Evolutionary conservation across 2,113 vertebrate species (phyloP).

Genomic region (Gnathochromis pfefferi): DNA sequence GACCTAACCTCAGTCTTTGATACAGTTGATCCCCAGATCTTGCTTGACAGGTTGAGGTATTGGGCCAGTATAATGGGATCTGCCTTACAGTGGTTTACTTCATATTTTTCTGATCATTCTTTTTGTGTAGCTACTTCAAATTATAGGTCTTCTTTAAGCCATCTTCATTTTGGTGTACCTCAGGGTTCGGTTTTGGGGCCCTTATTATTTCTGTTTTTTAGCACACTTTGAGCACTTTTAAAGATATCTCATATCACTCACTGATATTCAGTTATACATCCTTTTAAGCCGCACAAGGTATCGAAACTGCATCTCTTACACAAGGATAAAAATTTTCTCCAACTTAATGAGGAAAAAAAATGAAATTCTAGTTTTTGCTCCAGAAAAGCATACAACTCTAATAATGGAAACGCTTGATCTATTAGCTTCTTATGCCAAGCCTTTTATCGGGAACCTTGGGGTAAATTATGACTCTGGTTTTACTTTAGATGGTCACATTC

Average conservation of each 20-base stretch:
- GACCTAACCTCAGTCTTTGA: background rate
- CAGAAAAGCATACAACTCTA: background rate
- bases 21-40: background rate
- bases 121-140: background rate
- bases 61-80: background rate
- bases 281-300: background rate
- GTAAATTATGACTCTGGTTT: background rate
- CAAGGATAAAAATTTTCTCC: background rate
- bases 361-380: background rate
- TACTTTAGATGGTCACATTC: background rate
- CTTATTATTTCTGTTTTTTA: background rate
- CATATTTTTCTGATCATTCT: background rate
- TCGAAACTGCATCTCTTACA: background rate
- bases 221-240: background rate
- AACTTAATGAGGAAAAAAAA: background rate
- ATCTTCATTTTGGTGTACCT: background rate
- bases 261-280: background rate
- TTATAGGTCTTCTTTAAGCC: background rate
- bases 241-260: background rate
- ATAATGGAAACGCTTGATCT: background rate
- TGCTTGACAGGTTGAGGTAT: background rate
- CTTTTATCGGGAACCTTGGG: background rate
- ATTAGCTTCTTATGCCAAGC: background rate
- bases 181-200: background rate
- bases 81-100: background rate